These are phyloP conservation scores for Muscicapa striata DNA, from an alignment of 2,797 vertebrate genomes.

Conservation along the genomic window DNA sequence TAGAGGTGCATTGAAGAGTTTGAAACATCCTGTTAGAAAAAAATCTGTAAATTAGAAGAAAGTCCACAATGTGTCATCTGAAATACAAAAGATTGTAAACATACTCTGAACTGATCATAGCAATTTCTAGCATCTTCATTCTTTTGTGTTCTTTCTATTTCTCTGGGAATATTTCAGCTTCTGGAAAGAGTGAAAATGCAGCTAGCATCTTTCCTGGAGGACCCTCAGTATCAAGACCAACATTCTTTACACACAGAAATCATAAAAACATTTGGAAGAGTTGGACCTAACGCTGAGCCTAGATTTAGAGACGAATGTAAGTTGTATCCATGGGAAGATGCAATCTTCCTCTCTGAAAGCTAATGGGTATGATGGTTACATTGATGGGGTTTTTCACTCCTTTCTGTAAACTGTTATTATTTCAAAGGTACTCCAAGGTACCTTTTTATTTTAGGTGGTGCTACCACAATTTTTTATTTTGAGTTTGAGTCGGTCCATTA, in stretches of 20 bases:
- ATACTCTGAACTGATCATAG: neutral
- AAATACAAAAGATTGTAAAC: neutral
- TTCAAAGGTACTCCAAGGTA: neutral
- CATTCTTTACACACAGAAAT: slow-evolving; percentile 98
- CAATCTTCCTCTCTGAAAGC: neutral
- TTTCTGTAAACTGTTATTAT: neutral
- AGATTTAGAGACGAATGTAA: slow-evolving; percentile 98
- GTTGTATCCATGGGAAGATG: slow-evolving; percentile 47
- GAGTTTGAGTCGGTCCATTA: neutral
- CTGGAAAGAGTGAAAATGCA: slow-evolving; percentile 99
- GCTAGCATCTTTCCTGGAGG: slow-evolving; percentile 95
- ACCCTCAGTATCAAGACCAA: slow-evolving; percentile 98
- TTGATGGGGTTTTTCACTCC: neutral
- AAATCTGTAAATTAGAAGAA: neutral
- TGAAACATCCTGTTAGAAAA: neutral
- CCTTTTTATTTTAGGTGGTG: neutral
- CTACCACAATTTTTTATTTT: neutral
- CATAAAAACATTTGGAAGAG: slow-evolving; percentile 95
- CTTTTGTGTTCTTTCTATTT: slow-evolving; percentile 16
- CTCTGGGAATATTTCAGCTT: slow-evolving; percentile 80
- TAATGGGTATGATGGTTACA: neutral
- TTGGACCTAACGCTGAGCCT: slow-evolving; percentile 96
- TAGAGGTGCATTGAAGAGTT: neutral
- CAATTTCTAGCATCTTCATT: neutral
- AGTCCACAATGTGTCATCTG: neutral